Base-by-base conservation (phyloP, 2,797 vertebrate species). In the Myotis pilosus region DNA sequence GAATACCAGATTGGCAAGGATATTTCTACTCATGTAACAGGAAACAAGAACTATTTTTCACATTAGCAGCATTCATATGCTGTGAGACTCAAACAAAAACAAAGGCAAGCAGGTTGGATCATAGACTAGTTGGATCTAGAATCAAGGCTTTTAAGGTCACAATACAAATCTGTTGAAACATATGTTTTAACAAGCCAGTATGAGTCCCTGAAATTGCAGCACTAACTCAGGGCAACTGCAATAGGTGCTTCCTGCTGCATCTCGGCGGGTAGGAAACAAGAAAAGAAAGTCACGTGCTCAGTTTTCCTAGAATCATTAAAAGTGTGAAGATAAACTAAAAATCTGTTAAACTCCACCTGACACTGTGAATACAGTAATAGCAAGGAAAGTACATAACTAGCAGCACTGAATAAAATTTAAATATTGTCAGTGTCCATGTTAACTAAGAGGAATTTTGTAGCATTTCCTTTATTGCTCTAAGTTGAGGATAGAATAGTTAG, bases 351-450 rank as follows among this genome's bases (percentile, higher is more conserved):
- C 41, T 74, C 8, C 47, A 4, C 57, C n/a, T 86, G 33, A 62
- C 25, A 80, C 71, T 64, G 71, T 22, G 69, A 85, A 33, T 83
- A 38, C 5, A 53, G 11, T 69, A 90, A 51, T 30, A 47, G n/a
- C 79, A 93, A 94, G 75, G 36, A 74, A 88, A 91, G 69, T 33
- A 3, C 74, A 0, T 3, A 86, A 25, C 11, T 36, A 41, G 1
- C 71, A 89, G 23, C 3, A 30, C 25, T 47, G 23, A 80, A 78
- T 88, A 90, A 69, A 94, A 92, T 49, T 36, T 84, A 88, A 89
- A 92, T 2, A 72, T 47, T 23, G 51, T 79, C 22, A 92, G 6
- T 5, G 0, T 55, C 23, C 20, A 9, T 20, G 8, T n/a, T 81
- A 72, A 36, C n/a, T 11, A 78, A 78, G 49, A 11, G 74, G n/a